Evolutionary conservation across 2,797 vertebrate species (phyloP).

Genomic region (Typhlichthys eigenmanni): DNA sequence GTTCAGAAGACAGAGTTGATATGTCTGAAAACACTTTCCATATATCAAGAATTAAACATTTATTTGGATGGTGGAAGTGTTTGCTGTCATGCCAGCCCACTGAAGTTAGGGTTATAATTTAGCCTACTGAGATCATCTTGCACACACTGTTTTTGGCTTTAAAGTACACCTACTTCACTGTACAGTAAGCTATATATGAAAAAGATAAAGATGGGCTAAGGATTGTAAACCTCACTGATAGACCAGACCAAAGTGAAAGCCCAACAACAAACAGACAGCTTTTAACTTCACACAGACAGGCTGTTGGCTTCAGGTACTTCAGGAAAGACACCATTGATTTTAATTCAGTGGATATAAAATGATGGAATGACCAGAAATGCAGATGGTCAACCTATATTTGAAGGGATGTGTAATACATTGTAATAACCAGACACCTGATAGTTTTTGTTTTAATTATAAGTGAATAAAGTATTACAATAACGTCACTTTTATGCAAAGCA

Average conservation of each 20-base stretch:
- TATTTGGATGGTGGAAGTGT: background rate
- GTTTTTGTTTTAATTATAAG: too few species aligned
- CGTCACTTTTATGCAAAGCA: too few species aligned
- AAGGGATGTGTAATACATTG: too few species aligned
- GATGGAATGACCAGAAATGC: background rate
- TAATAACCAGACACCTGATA: too few species aligned
- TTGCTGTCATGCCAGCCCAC: background rate
- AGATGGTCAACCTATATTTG: background rate
- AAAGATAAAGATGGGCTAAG: constrained; percentile 65
- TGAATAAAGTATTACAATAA: too few species aligned
- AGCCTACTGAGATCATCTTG: too few species aligned
- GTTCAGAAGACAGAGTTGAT: background rate
- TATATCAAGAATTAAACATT: too few species aligned
- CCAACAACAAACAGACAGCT: constrained; percentile 10
- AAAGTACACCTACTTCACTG: too few species aligned
- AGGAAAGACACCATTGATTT: background rate
- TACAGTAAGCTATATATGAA: constrained; percentile 35
- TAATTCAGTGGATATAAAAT: background rate
- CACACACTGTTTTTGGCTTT: too few species aligned
- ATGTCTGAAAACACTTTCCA: background rate
- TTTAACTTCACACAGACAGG: constrained; percentile 13
- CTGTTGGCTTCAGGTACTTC: constrained; percentile 1
- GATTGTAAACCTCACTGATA: constrained; percentile 39
- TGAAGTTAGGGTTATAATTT: too few species aligned
- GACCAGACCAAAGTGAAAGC: constrained; percentile 22